Evolutionary conservation across 2,888 invertebrate species (phyloP).

Genomic region (Drosophila neotestacea): DNA sequence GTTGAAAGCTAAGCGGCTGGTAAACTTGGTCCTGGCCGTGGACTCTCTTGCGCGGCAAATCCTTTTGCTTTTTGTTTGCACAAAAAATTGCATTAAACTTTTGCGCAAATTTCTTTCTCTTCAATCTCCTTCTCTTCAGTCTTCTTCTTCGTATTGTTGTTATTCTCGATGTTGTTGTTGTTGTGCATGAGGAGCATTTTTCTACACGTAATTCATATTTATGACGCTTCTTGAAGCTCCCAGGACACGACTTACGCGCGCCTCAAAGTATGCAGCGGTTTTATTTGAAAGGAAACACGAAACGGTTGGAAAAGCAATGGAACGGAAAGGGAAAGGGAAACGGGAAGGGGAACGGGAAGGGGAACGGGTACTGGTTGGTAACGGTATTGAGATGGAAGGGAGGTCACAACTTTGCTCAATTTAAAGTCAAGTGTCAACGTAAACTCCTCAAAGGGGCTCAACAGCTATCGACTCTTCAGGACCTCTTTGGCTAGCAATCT

Average conservation of each 20-base stretch:
- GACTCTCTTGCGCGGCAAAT: conserved; percentile 42
- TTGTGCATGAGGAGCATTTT: conserved; percentile 36
- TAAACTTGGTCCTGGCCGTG: conserved; percentile 60
- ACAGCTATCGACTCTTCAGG: conserved; percentile 60
- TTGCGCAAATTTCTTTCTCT: conserved; percentile 56
- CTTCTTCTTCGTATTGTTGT: conserved; percentile 1
- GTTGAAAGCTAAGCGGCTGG: conserved; percentile 52
- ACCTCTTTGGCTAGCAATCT: conserved; percentile 63
- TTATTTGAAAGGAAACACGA: conserved; percentile 10
- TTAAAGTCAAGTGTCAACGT: conserved; percentile 79
- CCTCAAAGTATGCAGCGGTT: conserved; percentile 62
- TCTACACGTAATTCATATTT: conserved; percentile 74
- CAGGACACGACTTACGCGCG: conserved; percentile 45
- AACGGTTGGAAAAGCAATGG: conserved; percentile 4
- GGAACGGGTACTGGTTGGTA: not conserved
- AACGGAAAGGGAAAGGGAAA: not conserved
- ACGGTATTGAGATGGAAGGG: not conserved
- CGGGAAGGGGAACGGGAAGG: not conserved
- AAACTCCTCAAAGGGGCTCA: conserved; percentile 69
- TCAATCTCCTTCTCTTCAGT: not conserved
- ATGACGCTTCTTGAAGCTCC: conserved; percentile 47
- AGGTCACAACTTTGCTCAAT: conserved; percentile 61
- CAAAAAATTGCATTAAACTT: conserved; percentile 73
- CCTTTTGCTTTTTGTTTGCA: conserved; percentile 59
- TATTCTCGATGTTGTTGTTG: not conserved